Conservation (phyloP, 2,888 invertebrate species). For the Biston stratarius region DNA sequence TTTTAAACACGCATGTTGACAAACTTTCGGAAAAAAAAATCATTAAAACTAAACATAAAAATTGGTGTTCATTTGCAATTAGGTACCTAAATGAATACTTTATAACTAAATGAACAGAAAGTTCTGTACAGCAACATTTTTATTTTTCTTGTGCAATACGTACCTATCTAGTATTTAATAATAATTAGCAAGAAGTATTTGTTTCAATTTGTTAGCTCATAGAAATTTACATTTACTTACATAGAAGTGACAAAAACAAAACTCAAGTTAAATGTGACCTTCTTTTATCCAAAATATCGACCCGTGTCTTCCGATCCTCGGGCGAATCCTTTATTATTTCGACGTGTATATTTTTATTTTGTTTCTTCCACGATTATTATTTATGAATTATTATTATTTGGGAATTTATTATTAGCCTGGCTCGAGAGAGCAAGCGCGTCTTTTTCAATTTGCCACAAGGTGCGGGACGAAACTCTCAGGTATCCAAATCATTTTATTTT, state of each 20-base stretch:
- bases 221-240: neutral
- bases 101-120: no score
- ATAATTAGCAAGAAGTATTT: no score
- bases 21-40: no score
- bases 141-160: no score
- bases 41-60: no score
- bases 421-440: slow-evolving; percentile 77
- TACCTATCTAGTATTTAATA: no score
- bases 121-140: neutral
- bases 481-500: slow-evolving; percentile 65
- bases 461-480: slow-evolving; percentile 64
- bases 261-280: neutral
- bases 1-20: no score
- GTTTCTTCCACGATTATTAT: slow-evolving; percentile 83
- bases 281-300: slow-evolving; percentile 16
- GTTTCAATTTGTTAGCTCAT: neutral
- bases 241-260: neutral
- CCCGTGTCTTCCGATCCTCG: slow-evolving; percentile 66
- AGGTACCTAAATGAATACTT: no score
- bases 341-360: slow-evolving; percentile 85
- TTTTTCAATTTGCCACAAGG: slow-evolving; percentile 85
- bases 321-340: slow-evolving; percentile 85
- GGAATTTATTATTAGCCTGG: slow-evolving; percentile 82
- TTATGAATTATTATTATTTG: slow-evolving; percentile 87
- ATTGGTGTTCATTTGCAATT: no score